These are phyloP conservation scores for Prochilodus magdalenae DNA, from an alignment of 2,113 vertebrate species.

Conservation along the genomic window DNA sequence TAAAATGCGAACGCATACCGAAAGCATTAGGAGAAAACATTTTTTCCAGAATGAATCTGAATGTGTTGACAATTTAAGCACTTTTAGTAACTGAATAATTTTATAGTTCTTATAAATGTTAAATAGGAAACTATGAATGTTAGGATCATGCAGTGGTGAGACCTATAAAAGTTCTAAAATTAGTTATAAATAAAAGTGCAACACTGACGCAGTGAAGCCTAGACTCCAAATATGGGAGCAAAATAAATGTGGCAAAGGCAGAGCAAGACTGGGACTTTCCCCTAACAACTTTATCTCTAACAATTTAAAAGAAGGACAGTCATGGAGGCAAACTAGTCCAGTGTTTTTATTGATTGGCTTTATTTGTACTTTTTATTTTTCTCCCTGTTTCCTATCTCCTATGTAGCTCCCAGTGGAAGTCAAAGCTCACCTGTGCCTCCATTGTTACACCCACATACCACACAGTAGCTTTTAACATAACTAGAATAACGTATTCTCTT, in stretches of 20 bases:
- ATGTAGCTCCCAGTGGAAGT: too few relatives aligned
- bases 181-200: conserved; percentile 26
- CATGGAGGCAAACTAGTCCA: too few relatives aligned
- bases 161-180: conserved; percentile 22
- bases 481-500: too few relatives aligned
- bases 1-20: too few relatives aligned
- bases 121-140: background rate
- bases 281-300: background rate
- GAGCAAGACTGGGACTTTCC: background rate
- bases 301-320: background rate
- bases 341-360: too few relatives aligned
- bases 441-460: too few relatives aligned
- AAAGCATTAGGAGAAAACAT: background rate
- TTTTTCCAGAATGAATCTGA: background rate
- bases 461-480: too few relatives aligned
- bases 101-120: conserved; percentile 32
- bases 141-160: background rate
- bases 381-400: too few relatives aligned
- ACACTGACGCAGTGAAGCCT: background rate
- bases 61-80: conserved; percentile 19
- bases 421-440: too few relatives aligned
- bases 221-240: background rate
- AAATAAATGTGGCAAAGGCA: background rate
- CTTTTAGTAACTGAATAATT: conserved; percentile 32
- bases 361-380: too few relatives aligned